Evolutionary conservation across 2,888 invertebrate genomes (phyloP).

Genomic region (Sericinus montela): DNA sequence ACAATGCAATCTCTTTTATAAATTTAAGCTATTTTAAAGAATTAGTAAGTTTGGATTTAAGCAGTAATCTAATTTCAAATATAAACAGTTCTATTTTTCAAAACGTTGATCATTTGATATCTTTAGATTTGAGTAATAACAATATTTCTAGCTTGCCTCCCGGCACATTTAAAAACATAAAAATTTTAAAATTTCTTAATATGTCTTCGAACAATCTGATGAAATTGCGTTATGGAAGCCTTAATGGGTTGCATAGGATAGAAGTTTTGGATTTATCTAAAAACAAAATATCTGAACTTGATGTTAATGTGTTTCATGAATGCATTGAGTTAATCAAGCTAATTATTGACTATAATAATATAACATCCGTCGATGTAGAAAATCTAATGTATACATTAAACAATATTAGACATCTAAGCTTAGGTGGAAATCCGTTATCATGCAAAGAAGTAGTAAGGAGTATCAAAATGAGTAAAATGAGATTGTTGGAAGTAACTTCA

Average conservation of each 20-base stretch:
- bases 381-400: slow-evolving; percentile 42
- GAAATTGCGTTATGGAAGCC: slow-evolving; percentile 52
- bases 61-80: slow-evolving; percentile 40
- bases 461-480: slow-evolving; percentile 34
- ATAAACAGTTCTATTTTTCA: slow-evolving; percentile 45
- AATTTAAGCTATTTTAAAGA: slow-evolving; percentile 47
- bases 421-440: slow-evolving; percentile 62
- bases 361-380: slow-evolving; percentile 54
- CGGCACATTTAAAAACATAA: slow-evolving; percentile 54
- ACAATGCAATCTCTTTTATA: slow-evolving; percentile 45
- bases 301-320: slow-evolving; percentile 61
- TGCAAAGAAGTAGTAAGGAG: slow-evolving; percentile 58
- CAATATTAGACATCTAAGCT: slow-evolving; percentile 49
- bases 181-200: slow-evolving; percentile 52
- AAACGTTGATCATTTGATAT: slow-evolving; percentile 44
- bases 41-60: slow-evolving; percentile 46
- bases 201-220: slow-evolving; percentile 51
- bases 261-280: slow-evolving; percentile 57
- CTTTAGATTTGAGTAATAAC: slow-evolving; percentile 54
- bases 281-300: slow-evolving; percentile 48
- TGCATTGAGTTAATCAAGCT: slow-evolving; percentile 51
- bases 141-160: slow-evolving; percentile 46
- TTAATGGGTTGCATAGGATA: slow-evolving; percentile 54
- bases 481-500: slow-evolving; percentile 53
- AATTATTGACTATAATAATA: slow-evolving; percentile 57